Conservation (phyloP, 2,797 vertebrate genomes). For the Gymnoscopelus braueri region DNA sequence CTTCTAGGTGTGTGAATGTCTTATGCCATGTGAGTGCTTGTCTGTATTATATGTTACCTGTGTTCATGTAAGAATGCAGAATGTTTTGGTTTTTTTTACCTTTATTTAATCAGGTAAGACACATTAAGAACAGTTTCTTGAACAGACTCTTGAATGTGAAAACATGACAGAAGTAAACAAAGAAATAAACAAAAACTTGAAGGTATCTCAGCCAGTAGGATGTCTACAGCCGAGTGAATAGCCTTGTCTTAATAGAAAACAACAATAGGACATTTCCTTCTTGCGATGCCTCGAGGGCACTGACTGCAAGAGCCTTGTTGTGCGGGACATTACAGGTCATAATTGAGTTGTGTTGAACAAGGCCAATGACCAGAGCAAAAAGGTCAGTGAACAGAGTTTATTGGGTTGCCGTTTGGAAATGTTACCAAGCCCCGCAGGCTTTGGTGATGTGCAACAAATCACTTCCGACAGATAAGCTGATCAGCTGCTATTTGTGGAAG, state of each 20-base stretch:
- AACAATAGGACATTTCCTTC: conserved; percentile 52
- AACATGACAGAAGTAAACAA: conserved; percentile 14
- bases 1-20: conserved; percentile 7
- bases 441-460: conserved; percentile 75
- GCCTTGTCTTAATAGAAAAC: conserved; percentile 17
- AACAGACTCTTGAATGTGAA: neutral
- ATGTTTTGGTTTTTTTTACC: too few relatives aligned
- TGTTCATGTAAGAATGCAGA: neutral
- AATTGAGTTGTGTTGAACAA: conserved; percentile 77
- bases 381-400: conserved; percentile 79
- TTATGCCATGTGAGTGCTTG: conserved; percentile 1
- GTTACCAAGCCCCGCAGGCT: conserved; percentile 68
- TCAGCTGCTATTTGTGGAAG: conserved; percentile 75
- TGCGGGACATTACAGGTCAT: conserved; percentile 70
- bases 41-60: neutral
- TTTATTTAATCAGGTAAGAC: too few relatives aligned
- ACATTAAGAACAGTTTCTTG: too few relatives aligned
- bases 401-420: conserved; percentile 77
- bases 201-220: conserved; percentile 1
- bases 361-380: conserved; percentile 73
- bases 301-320: conserved; percentile 52
- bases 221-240: conserved; percentile 24
- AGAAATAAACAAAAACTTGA: neutral
- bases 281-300: conserved; percentile 64
- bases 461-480: conserved; percentile 71